Evolutionary conservation across 2,113 vertebrate genomes (phyloP), one percentile per base, ranked within the genome.

Genomic region (Turdus rufiventris): DNA sequence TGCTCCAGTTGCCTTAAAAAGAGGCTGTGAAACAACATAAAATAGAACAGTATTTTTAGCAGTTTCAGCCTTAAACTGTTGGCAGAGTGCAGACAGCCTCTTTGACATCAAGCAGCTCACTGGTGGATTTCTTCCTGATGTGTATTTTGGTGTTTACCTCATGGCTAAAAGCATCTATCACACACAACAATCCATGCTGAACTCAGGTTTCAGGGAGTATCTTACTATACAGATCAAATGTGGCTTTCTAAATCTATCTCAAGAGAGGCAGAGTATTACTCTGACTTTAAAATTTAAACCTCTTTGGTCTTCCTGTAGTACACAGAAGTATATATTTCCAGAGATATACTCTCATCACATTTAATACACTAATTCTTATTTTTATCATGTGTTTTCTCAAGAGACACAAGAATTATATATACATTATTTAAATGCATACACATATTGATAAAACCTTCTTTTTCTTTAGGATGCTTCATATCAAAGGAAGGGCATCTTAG

Each of bases 1-100:
- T 94, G 50, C 66, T 89, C 66, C 75, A 75, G 50, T 82, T 79
- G 60, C 82, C 92, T 89, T 88, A 89, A 87, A 92, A 88, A 36
- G 48, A 74, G 71, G 62, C 43, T 67, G 57, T 57, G 71, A 89
- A 88, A 78, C 4, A 5, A 83, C 89, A 79, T 14, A 85, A 94
- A 94, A 78, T 1, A 1, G 76, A 85, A 16, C 28, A 60, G 47
- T 74, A 88, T 91, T 96, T 91, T 96, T 83, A 92, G 89, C 74
- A 80, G 19, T 63, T 89, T 95, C 74, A 90, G 54, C 62, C 47
- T 89, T 77, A 62, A 85, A 89, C 71, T 58, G 62, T 53, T 93
- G 84, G 66, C 78, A 94, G 54, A 89, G 87, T 66, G 71, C 50
- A 92, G 63, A 95, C 62, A 85, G 62, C 21, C 92, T 91, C 71